Evolutionary conservation across 2,113 vertebrate species (phyloP), one percentile per base, ranked within the genome.

Genomic region (Petrocephalus microphthalmus): DNA sequence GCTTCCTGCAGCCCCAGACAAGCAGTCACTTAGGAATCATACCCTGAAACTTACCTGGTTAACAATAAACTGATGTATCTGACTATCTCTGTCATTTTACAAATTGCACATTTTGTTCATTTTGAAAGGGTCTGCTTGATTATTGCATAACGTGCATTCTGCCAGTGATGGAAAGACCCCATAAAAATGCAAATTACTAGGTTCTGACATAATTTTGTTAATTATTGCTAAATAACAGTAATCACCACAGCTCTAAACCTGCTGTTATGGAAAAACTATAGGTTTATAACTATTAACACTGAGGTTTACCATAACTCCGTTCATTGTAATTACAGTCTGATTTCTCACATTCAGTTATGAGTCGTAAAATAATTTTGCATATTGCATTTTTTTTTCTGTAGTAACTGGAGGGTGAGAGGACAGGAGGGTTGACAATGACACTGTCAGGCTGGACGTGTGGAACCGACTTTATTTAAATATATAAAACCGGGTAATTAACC

Each of bases 151-250:
- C 7, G 20, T 83, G 45, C 11, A 17, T 49, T 49, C 81, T 83
- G 37, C 45, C 81, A 83, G 7, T 85, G 25, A 85, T 17, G 13
- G 22, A 85, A 85, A 85, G 52, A 56, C 52, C 37, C 22, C 29
- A 54, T 19, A 53, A 85, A 85, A 85, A 85, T n/a, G 49, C 19
- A 33, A 33, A 85, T 42, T 29, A 85, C 25, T 51, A 85, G 25
- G 11, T 20, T 54, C 20, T 49, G 7, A 52, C 29, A 51, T 54
- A 33, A 54, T 54, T 29, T 54, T 85, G 47, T 29, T 85, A 85
- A 85, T 85, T 85, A 85, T 54, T 56, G 33, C 52, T 85, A 85
- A 85, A 54, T 85, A 85, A 85, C 52, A 85, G 84, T 85, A 85
- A 85, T 85, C 52, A 54, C 17, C 49, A 25, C 29, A 85, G 52